These are phyloP conservation scores for Catocala nupta DNA, from an alignment of 2,888 invertebrate genomes.

Conservation along the genomic window DNA sequence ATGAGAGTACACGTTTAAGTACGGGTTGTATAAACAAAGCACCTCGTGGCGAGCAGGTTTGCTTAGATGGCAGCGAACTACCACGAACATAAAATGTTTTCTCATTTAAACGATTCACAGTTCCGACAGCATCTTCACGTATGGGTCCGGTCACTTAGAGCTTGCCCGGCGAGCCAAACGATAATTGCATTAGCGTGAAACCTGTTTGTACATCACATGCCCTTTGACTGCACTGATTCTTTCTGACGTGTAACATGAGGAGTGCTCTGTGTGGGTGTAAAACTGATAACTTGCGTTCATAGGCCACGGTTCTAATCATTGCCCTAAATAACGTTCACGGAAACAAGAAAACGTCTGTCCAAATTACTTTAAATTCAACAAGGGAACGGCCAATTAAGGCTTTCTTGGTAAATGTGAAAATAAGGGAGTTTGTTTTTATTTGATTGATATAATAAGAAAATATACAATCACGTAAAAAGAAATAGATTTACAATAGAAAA, in stretches of 20 bases:
- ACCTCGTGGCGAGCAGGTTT: slow-evolving; percentile 17
- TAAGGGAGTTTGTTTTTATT: no score
- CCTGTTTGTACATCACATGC: slow-evolving; percentile 70
- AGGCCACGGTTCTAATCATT: slow-evolving; percentile 34
- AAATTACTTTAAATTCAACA: slow-evolving; percentile 10
- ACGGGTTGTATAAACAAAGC: slow-evolving; percentile 15
- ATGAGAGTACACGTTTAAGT: slow-evolving; percentile 1
- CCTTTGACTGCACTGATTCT: slow-evolving; percentile 74
- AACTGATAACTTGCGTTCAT: slow-evolving; percentile 37
- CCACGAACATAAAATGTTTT: slow-evolving; percentile 40
- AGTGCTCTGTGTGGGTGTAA: slow-evolving; percentile 43
- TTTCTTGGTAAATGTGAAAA: background rate
- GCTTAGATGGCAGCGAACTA: slow-evolving; percentile 26
- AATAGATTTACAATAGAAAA: no score
- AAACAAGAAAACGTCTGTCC: slow-evolving; percentile 6
- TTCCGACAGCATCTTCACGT: slow-evolving; percentile 38
- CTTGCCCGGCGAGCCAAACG: slow-evolving; percentile 58
- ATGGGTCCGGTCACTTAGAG: slow-evolving; percentile 61
- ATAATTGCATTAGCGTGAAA: slow-evolving; percentile 76
- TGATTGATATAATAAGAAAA: no score
- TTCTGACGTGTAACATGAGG: slow-evolving; percentile 64
- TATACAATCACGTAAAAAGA: no score
- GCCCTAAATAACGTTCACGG: slow-evolving; percentile 21
- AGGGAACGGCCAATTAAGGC: slow-evolving; percentile 1
- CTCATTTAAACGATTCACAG: slow-evolving; percentile 42